Evolutionary conservation across 2,888 invertebrate species (phyloP), one percentile per base, ranked within the genome.

Genomic region (Hydropsyche betteni): DNA sequence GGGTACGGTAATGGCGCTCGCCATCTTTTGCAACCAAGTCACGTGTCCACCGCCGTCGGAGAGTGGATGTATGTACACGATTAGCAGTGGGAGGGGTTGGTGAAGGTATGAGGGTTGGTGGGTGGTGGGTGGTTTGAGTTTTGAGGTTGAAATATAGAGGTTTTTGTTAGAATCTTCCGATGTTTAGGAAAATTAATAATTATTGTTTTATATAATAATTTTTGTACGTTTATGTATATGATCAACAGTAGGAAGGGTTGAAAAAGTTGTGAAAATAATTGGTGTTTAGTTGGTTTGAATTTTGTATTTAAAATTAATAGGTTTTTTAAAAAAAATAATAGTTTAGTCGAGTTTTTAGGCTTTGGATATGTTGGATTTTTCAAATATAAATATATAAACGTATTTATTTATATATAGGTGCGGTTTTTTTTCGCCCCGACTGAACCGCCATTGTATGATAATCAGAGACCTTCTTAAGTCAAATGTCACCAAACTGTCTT

Each of bases 1-100:
- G 44, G 71, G 68, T 74, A 73, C 72, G 69, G 77, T 77, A 77
- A 76, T 76, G 77, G 79, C 75, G 77, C 73, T 58, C 68, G 75
- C 71, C 72, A 73, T 76, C 76, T 75, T 76, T 87, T 83, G 85
- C 80, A 75, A 75, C 77, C 79, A 78, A 80, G 80, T 79, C 80
- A 79, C 77, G 79, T 80, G 79, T 74, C 76, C 44, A 44, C 74
- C 76, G 69, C 75, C 76, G 79, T 75, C 78, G 78, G 77, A 75
- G 79, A 77, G 77, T 79, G 79, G 77, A 79, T 79, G 79, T 79
- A 77, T 79, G 79, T 77, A 76, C 77, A 72, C 79, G 79, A 79
- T 79, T 79, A 78, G 76, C 76, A 75, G 73, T 69, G 76, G 68
- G 68, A 38, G 77, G 71, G 69, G 58, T 14, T 33, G 70, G 69